Conservation (phyloP, 2,113 vertebrate species). For the Antidorcas marsupialis region DNA sequence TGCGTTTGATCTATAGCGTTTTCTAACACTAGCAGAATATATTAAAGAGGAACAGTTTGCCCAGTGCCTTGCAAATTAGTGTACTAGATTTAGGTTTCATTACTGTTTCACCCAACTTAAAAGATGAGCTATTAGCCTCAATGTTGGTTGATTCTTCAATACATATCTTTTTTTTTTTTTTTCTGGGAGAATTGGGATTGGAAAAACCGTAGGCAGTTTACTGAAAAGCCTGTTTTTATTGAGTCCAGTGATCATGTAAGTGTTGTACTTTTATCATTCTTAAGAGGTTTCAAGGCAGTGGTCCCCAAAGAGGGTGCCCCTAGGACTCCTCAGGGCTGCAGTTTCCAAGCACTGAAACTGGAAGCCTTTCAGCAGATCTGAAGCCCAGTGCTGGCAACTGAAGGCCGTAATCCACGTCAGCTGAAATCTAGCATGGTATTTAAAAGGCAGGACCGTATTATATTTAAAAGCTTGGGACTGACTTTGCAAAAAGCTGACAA, state of each 20-base stretch:
- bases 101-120: background rate
- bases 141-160: background rate
- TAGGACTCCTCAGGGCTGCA: background rate
- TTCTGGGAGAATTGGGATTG: background rate
- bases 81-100: background rate
- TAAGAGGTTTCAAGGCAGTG: background rate
- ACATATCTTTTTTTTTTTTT: background rate
- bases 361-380: background rate
- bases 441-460: background rate
- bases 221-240: background rate
- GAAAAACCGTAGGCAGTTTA: background rate
- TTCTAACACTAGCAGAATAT: background rate
- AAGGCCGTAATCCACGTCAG: background rate
- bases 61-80: background rate
- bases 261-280: background rate
- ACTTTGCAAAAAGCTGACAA: background rate
- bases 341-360: background rate
- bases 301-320: background rate
- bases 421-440: background rate
- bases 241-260: background rate
- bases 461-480: background rate
- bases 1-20: background rate
- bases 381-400: background rate
- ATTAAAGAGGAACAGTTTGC: background rate
- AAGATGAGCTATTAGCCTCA: background rate